Conservation (phyloP, 2,113 vertebrate genomes). For the Bubo blakistoni region DNA sequence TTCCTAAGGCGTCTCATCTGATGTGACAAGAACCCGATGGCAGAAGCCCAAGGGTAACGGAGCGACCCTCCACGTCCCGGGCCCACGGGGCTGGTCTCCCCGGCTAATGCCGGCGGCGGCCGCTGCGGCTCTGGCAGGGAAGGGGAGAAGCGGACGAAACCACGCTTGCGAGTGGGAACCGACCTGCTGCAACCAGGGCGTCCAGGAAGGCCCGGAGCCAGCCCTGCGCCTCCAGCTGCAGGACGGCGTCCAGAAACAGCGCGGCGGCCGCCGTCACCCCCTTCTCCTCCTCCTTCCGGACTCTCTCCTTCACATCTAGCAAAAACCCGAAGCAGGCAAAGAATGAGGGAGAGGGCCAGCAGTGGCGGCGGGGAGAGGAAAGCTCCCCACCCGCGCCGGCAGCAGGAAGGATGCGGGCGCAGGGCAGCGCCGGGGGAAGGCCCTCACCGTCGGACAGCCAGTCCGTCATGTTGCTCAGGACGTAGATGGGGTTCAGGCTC, state of each 20-base stretch:
- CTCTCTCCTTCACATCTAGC: background rate
- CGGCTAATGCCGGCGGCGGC: background rate
- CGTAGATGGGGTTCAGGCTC: background rate
- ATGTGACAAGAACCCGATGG: accelerated
- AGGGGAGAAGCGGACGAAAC: too few relatives aligned
- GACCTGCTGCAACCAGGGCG: background rate
- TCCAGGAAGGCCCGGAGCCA: background rate
- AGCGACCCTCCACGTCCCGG: background rate
- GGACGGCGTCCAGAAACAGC: background rate
- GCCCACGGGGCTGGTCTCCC: accelerated
- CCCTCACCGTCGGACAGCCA: constrained; percentile 2
- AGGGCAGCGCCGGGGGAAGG: background rate
- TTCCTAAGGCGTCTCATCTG: accelerated
- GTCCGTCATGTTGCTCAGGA: background rate
- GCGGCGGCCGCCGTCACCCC: background rate
- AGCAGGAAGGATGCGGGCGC: background rate
- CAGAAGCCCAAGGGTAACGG: too few relatives aligned
- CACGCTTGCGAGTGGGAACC: accelerated
- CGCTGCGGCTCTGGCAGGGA: too few relatives aligned
- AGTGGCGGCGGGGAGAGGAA: too few relatives aligned
- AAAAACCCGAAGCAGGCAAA: background rate
- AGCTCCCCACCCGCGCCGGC: background rate
- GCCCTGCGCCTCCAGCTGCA: background rate
- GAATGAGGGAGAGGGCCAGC: background rate
- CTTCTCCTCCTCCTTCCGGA: background rate